Evolutionary conservation across 2,888 invertebrate species (phyloP).

Genomic region (Drosophila emarginata): DNA sequence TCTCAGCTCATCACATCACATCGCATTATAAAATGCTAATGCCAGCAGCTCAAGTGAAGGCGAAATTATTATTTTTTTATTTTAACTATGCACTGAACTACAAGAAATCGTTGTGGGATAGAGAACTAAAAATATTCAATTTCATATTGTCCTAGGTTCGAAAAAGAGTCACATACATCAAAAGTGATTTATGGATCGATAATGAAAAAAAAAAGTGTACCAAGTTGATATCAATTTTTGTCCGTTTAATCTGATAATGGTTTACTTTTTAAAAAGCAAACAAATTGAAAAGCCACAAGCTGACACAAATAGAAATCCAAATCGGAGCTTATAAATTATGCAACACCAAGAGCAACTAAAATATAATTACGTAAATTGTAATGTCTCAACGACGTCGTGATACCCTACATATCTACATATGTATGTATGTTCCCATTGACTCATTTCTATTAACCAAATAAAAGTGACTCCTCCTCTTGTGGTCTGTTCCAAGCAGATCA

Average conservation of each 20-base stretch:
- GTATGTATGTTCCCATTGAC: too few species aligned
- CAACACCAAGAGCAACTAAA: slow-evolving; percentile 18
- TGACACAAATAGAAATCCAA: background rate
- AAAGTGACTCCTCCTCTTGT: too few species aligned
- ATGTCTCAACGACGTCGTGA: background rate
- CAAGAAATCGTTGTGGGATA: background rate
- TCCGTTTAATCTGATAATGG: slow-evolving; percentile 27
- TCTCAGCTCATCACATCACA: background rate
- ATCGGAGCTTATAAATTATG: slow-evolving; percentile 26
- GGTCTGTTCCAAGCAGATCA: too few species aligned
- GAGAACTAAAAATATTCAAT: background rate
- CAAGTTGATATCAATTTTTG: background rate
- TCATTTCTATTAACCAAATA: too few species aligned
- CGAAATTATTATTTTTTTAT: background rate
- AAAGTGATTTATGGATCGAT: background rate
- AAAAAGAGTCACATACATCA: background rate
- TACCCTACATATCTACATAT: background rate
- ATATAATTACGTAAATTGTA: background rate
- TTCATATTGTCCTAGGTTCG: background rate
- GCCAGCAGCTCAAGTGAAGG: background rate
- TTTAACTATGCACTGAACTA: background rate
- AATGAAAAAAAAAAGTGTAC: background rate
- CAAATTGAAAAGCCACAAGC: slow-evolving; percentile 23
- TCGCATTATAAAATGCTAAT: background rate
- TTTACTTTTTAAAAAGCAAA: background rate